Evolutionary conservation across 2,797 vertebrate genomes (phyloP).

Genomic region (Sparidentex hasta): DNA sequence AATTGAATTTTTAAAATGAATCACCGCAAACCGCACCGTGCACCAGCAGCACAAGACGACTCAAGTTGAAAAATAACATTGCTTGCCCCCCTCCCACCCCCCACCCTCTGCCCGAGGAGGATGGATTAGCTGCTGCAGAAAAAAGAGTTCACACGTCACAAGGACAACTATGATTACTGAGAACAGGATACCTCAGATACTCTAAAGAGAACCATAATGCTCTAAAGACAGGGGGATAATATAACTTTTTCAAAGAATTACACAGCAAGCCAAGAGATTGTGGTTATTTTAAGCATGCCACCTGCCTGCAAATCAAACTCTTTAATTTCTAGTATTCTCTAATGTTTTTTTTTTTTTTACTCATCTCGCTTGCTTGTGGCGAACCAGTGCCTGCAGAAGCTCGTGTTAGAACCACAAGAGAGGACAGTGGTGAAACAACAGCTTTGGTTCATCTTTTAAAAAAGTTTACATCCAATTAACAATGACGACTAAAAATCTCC

Average conservation of each 20-base stretch:
- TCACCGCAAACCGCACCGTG: constrained; percentile 63
- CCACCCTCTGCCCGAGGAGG: constrained; percentile 39
- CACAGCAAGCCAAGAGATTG: constrained; percentile 22
- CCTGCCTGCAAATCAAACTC: constrained; percentile 12
- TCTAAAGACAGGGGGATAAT: constrained; percentile 12
- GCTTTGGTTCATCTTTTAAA: constrained; percentile 2
- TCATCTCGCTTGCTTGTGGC: no score
- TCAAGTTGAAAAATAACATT: constrained; percentile 76
- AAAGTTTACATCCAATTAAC: background rate
- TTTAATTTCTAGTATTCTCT: no score
- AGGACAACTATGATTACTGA: constrained; percentile 46
- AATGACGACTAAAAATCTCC: background rate
- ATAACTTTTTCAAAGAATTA: constrained; percentile 3
- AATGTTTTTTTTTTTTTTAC: no score
- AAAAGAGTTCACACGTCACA: constrained; percentile 53
- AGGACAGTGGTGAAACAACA: background rate
- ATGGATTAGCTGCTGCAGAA: constrained; percentile 60
- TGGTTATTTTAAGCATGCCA: constrained; percentile 12
- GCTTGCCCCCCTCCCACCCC: constrained; percentile 1
- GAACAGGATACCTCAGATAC: constrained; percentile 19
- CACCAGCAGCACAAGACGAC: constrained; percentile 74
- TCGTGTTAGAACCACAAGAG: background rate
- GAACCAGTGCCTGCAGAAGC: no score
- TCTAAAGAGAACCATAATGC: constrained; percentile 34
- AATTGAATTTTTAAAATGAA: constrained; percentile 81